A percentile compares a stretch with the other conserved stretches of the same genome.
Conservation (phyloP, 92 coral and sea anemone species). For the Epizoanthus rinbou region DNA sequence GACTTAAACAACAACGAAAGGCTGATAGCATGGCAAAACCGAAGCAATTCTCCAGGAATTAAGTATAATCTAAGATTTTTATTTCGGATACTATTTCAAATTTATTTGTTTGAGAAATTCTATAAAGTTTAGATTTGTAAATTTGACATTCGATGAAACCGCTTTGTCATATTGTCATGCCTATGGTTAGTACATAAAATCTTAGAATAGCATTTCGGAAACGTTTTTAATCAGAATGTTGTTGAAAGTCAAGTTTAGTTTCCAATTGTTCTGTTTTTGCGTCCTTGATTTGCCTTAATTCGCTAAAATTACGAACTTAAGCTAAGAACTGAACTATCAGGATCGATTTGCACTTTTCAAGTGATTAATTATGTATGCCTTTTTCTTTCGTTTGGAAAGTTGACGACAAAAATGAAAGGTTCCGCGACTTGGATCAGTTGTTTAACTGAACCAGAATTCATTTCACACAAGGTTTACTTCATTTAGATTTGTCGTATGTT, state of each 20-base stretch:
- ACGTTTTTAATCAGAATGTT: not conserved
- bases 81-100: too few relatives aligned
- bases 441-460: not conserved
- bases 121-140: too few relatives aligned
- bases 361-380: not conserved
- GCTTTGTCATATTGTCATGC: not conserved
- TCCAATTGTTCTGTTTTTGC: not conserved
- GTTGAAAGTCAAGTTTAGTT: not conserved
- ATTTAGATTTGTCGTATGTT: too few relatives aligned
- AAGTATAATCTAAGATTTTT: not conserved
- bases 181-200: not conserved
- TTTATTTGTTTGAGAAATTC: too few relatives aligned
- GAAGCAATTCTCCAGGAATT: not conserved
- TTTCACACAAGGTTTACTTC: too few relatives aligned
- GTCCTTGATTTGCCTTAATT: not conserved
- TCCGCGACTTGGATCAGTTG: not conserved
- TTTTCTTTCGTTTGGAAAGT: not conserved
- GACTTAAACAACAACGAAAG: not conserved
- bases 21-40: not conserved
- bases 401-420: not conserved
- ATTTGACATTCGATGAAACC: not conserved
- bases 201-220: not conserved
- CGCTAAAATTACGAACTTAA: not conserved
- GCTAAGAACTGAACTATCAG: slow-evolving; percentile 1
- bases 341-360: not conserved